Base-by-base conservation (phyloP, 2,888 invertebrate species). In the Drosophila trichaetosa region DNA sequence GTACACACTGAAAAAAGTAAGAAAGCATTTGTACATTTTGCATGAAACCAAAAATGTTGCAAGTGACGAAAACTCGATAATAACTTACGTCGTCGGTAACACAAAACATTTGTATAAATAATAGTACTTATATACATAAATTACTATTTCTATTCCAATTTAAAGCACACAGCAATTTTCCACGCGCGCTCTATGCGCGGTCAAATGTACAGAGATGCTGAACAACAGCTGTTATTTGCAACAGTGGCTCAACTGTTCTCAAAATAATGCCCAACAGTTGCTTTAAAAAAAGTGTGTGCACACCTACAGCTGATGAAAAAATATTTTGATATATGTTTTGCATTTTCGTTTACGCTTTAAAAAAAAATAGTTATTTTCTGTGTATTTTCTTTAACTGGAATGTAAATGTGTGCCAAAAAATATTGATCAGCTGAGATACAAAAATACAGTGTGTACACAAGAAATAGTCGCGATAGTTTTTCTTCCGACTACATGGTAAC, bases 11-110 rank as follows among this genome's bases (percentile, higher is more conserved):
- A 36, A 36, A 57, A 29, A 16, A 29, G 40, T 5, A 21, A 21
- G 10, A 57, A 31, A 31, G 7, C 42, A 90, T 85, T 10, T 89
- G 85, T 48, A 85, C 88, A 38, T 85, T 85, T 62, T 89, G 90
- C 13, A 52, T 77, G 16, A 82, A 69, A 57, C 74, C 85, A 13
- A 77, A 71, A 33, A 49, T 57, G 33, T 24, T 38, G 8, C 34
- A 48, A 31, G 7, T 29, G 2, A 42, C 53, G 33, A 24, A 31
- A 21, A 2, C 5, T 31, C 24, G 31, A 13, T 11, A 54, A n/a
- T 54, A 40, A 27, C 21, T 11, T 42, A 42, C 36, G 29, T 38
- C 33, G 4, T 51, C 54, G 16, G 3, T 24, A 2, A 1, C 10
- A 13, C 27, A 24, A n/a, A 0, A 33, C n/a, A 18, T 38, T 21